Conservation (phyloP, 2,113 vertebrate species). For the Alectura lathami region DNA sequence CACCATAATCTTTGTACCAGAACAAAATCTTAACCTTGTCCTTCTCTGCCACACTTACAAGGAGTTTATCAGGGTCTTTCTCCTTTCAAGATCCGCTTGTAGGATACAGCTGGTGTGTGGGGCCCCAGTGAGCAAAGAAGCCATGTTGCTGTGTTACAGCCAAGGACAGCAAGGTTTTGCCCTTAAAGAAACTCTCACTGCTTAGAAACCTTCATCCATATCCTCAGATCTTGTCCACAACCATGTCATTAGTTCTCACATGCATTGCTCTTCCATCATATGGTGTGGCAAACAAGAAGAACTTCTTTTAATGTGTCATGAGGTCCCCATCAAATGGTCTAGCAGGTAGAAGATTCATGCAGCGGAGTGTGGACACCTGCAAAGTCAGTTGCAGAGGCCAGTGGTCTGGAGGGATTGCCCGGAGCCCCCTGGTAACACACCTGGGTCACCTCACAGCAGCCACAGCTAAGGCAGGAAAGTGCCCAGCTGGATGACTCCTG, state of each 20-base stretch:
- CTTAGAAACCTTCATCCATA: not conserved
- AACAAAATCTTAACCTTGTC: not conserved
- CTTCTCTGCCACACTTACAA: not conserved
- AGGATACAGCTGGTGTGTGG: not conserved
- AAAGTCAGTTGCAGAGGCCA: not conserved
- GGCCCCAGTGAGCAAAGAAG: not conserved
- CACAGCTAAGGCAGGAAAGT: not conserved
- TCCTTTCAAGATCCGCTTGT: not conserved
- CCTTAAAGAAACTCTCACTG: not conserved
- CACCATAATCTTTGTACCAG: not conserved
- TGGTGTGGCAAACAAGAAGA: not conserved
- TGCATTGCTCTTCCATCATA: not conserved
- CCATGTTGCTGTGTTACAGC: not conserved
- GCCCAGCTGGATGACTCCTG: not conserved
- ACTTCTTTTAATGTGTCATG: not conserved
- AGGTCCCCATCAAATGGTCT: not conserved
- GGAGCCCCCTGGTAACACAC: not conserved
- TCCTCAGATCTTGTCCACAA: not conserved
- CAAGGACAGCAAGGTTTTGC: not conserved
- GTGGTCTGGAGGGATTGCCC: fast-evolving
- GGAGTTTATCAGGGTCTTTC: not conserved
- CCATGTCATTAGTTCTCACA: not conserved
- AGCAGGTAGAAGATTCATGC: not conserved
- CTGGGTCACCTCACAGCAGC: not conserved
- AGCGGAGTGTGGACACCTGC: not conserved